Evolutionary conservation across 2,113 vertebrate genomes (phyloP).

Genomic region (Panthera tigris): DNA sequence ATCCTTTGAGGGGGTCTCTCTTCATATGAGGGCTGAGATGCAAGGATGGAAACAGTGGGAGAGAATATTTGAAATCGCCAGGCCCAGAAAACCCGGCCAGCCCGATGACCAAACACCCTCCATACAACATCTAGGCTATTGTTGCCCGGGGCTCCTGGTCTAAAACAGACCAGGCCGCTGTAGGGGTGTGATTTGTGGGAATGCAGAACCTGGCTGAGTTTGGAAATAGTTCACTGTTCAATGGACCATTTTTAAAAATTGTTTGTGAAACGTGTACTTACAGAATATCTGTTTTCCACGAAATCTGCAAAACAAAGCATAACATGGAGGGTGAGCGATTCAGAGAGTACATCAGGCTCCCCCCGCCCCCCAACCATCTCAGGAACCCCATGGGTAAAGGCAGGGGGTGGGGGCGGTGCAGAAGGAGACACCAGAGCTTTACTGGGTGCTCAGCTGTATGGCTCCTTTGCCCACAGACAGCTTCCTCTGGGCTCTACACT

Average conservation of each 20-base stretch:
- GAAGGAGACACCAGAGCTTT: background rate
- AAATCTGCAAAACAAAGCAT: conserved; percentile 84
- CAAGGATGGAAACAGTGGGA: background rate
- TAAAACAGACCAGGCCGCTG: background rate
- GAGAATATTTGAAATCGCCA: background rate
- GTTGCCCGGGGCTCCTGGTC: background rate
- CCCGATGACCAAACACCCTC: background rate
- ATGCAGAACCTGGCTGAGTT: background rate
- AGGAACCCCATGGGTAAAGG: background rate
- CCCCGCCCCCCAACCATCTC: background rate
- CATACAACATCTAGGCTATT: no score
- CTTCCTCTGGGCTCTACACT: background rate
- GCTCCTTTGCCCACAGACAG: background rate
- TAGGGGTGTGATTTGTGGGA: background rate
- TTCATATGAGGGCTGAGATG: background rate
- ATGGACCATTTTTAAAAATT: background rate
- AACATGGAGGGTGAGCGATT: background rate
- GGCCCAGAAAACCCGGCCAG: background rate
- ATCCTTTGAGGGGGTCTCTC: background rate
- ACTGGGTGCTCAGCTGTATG: background rate
- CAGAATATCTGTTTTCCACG: conserved; percentile 83
- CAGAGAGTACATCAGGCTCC: background rate
- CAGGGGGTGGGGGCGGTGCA: rapidly evolving
- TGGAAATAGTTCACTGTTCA: background rate
- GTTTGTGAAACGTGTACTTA: conserved; percentile 78